phyloP scores from a whole-genome alignment of 2,888 invertebrate species.

The Lymantria dispar region DNA sequence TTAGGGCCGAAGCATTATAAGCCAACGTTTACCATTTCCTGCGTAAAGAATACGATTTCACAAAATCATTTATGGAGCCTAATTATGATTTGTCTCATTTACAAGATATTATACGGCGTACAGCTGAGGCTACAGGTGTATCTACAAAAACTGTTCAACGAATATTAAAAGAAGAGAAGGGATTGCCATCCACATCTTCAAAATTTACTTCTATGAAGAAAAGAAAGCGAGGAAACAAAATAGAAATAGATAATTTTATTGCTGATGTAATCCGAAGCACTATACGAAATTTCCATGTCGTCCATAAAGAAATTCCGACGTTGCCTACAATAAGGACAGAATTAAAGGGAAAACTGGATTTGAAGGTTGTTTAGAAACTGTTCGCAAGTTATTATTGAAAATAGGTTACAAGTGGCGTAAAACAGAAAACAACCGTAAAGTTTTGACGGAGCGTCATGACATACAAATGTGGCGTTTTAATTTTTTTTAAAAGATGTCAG shows the following conservation, averaged over 20 bases:
- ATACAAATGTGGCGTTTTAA: conserved; percentile 18
- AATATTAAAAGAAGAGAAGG: neutral
- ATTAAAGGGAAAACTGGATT: neutral
- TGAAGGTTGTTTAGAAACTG: neutral
- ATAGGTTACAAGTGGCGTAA: conserved; percentile 4
- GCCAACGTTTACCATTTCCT: conserved; percentile 17
- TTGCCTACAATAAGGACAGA: neutral
- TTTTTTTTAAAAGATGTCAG: conserved; percentile 18
- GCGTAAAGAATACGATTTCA: conserved; percentile 21
- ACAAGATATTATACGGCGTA: neutral
- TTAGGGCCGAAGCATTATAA: conserved; percentile 1
- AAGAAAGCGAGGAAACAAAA: conserved; percentile 7
- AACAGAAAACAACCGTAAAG: neutral
- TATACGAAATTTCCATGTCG: conserved; percentile 12
- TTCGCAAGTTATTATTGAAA: conserved; percentile 1
- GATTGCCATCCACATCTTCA: neutral
- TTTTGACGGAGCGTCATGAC: neutral
- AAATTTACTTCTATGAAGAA: conserved; percentile 4
- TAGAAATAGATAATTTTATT: conserved; percentile 12
- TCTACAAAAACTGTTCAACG: neutral
- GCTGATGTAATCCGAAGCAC: conserved; percentile 15
- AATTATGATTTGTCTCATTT: conserved; percentile 10
- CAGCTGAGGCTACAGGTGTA: conserved; percentile 1
- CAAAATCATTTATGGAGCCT: conserved; percentile 9
- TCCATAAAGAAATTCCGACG: conserved; percentile 9